Conservation (phyloP, 2,113 vertebrate genomes). For the Halcyon senegalensis region DNA sequence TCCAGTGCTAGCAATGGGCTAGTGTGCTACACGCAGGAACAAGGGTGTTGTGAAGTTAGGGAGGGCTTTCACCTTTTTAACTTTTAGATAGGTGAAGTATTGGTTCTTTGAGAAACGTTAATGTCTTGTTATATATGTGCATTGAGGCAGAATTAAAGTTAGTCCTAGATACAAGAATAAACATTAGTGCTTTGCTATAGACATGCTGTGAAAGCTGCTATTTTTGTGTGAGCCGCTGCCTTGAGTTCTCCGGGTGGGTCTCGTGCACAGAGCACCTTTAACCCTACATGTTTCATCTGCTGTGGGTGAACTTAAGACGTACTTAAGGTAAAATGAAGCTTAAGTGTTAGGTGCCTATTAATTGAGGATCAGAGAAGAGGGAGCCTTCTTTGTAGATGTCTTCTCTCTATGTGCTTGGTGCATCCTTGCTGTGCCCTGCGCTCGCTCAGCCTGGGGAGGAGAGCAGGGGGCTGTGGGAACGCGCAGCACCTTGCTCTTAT, state of each 20-base stretch:
- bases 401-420: background rate
- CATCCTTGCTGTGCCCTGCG: background rate
- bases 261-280: background rate
- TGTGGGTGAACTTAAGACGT: background rate
- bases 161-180: conserved; percentile 15
- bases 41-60: background rate
- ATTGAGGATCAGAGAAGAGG: background rate
- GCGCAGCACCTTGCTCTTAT: background rate
- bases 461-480: background rate
- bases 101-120: background rate
- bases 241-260: background rate
- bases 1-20: background rate
- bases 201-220: background rate
- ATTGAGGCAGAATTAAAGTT: background rate
- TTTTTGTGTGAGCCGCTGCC: background rate
- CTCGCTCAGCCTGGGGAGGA: background rate
- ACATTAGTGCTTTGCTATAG: conserved; percentile 22
- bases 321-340: background rate
- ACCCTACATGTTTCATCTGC: background rate
- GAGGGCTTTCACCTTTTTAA: background rate
- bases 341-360: background rate
- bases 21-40: fast-evolving
- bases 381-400: background rate
- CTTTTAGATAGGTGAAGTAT: background rate
- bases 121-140: background rate